A percentile compares a stretch with the other conserved stretches of the same genome.
Conservation (phyloP, 2,888 invertebrate genomes). For the Xiphydria camelus region DNA sequence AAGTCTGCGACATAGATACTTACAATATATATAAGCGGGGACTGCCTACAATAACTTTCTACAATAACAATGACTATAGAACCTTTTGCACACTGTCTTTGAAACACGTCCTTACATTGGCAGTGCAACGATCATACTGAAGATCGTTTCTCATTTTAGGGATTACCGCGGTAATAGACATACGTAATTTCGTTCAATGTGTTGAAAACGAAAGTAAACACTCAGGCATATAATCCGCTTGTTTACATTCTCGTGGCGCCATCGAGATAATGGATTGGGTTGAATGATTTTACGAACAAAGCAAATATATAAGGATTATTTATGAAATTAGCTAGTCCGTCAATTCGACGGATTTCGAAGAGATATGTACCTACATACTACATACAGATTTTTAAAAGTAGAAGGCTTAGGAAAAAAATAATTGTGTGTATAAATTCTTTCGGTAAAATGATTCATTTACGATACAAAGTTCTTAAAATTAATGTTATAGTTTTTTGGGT, state of each 20-base stretch:
- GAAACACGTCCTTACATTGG: conserved; percentile 12
- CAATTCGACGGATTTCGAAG: conserved; percentile 12
- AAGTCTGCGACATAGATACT: no score
- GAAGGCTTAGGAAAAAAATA: conserved; percentile 8
- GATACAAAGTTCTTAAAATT: background rate
- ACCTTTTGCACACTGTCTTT: conserved; percentile 10
- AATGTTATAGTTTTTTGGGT: background rate
- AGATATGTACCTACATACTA: conserved; percentile 16
- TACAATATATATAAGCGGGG: background rate
- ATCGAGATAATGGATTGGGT: background rate
- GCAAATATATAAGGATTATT: conserved; percentile 17
- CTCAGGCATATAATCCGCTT: background rate
- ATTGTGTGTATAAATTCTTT: conserved; percentile 10
- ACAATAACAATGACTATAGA: conserved; percentile 6
- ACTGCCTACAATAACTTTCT: conserved; percentile 5
- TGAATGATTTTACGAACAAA: conserved; percentile 11
- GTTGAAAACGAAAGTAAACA: background rate
- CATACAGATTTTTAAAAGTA: conserved; percentile 7
- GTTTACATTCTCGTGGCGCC: no score
- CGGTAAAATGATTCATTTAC: conserved; percentile 2
- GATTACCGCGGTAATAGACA: background rate
- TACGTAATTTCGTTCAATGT: background rate
- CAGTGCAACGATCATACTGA: conserved; percentile 11
- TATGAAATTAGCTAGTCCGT: conserved; percentile 8
- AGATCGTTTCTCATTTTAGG: background rate